phyloP scores from a whole-genome alignment of 2,888 invertebrate genomes.

The Philaethria dido region DNA sequence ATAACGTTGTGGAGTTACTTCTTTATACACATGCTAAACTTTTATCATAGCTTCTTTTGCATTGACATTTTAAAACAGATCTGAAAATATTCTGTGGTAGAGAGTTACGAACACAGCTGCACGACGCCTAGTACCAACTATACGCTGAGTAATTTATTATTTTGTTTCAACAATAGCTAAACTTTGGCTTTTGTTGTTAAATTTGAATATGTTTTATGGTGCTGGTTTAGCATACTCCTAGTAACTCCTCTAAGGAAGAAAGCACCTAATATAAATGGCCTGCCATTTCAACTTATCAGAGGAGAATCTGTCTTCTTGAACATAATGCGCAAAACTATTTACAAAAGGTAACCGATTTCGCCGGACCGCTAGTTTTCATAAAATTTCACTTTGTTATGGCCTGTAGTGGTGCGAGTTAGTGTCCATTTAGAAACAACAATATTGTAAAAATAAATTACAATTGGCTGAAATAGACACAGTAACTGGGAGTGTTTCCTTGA shows the following conservation, averaged over 20 bases:
- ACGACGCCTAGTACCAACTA: background rate
- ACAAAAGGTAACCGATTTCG: conserved; percentile 24
- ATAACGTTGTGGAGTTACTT: conserved; percentile 10
- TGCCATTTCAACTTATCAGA: conserved; percentile 57
- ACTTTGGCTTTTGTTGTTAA: background rate
- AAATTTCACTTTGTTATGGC: conserved; percentile 1
- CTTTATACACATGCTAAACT: background rate
- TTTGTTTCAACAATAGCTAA: background rate
- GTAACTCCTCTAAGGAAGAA: too few species aligned
- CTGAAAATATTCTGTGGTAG: background rate
- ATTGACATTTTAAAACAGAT: conserved; percentile 6
- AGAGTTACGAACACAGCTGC: conserved; percentile 5
- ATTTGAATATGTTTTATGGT: conserved; percentile 23
- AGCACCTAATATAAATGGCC: conserved; percentile 55
- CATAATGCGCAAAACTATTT: conserved; percentile 33
- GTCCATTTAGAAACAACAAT: conserved; percentile 26
- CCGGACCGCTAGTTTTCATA: conserved; percentile 17
- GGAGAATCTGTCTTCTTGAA: conserved; percentile 52
- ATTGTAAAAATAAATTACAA: conserved; percentile 39
- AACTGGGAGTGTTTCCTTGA: conserved; percentile 63
- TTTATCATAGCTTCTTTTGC: conserved; percentile 7
- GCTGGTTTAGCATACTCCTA: too few species aligned
- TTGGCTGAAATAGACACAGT: conserved; percentile 45
- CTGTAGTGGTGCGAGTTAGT: background rate
- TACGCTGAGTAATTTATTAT: background rate